Conservation (phyloP, 2,888 invertebrate species). For the Halocaridina rubra region DNA sequence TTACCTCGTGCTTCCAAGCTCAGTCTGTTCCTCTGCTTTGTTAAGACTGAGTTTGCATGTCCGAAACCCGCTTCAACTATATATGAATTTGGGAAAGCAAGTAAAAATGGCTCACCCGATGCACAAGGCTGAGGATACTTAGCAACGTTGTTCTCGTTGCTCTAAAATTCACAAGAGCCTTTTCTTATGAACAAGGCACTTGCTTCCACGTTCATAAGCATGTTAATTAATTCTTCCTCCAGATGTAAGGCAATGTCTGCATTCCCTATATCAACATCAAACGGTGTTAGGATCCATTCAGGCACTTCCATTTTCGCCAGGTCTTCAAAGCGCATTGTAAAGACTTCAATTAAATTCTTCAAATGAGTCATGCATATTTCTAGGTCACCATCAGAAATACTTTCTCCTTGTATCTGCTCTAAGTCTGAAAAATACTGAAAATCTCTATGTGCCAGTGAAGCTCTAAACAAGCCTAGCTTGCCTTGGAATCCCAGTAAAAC, state of each 20-base stretch:
- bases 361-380: slow-evolving; percentile 14
- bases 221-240: background rate
- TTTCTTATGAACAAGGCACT: background rate
- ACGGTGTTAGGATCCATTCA: background rate
- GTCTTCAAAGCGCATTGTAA: background rate
- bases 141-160: background rate
- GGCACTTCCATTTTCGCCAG: background rate
- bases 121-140: background rate
- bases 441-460: slow-evolving; percentile 26
- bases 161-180: background rate
- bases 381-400: slow-evolving; percentile 30
- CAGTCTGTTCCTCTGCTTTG: background rate
- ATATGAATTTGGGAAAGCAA: background rate
- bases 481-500: slow-evolving; percentile 22
- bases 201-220: background rate
- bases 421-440: slow-evolving; percentile 39
- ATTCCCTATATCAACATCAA: background rate
- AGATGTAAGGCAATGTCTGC: too few relatives aligned
- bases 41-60: background rate
- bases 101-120: background rate
- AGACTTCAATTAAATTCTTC: slow-evolving; percentile 12
- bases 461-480: slow-evolving; percentile 29
- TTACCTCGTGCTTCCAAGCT: background rate
- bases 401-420: slow-evolving; percentile 16
- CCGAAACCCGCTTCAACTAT: background rate